Conservation (phyloP, 2,113 vertebrate species). For the Psilopsiagon aymara region DNA sequence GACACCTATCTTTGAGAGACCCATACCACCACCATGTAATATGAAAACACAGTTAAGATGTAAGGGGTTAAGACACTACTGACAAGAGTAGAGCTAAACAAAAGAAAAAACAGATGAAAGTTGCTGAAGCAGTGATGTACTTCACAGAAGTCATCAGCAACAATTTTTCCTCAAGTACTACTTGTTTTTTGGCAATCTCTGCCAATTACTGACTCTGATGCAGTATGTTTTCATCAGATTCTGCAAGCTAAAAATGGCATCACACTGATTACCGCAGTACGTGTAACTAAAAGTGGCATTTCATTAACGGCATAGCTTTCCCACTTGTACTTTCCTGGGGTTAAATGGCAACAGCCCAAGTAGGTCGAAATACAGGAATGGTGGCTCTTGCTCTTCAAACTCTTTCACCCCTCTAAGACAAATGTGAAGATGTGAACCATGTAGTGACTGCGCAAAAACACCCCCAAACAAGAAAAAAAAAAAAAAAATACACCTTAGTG, state of each 20-base stretch:
- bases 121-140: background rate
- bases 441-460: background rate
- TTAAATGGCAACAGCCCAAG: background rate
- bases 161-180: background rate
- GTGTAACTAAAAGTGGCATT: background rate
- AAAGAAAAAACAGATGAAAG: background rate
- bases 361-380: background rate
- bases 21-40: background rate
- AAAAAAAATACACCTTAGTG: background rate
- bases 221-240: background rate
- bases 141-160: background rate
- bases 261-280: background rate
- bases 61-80: background rate
- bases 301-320: background rate
- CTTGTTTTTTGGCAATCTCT: background rate
- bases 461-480: background rate
- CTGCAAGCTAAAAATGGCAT: background rate
- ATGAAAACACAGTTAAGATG: background rate
- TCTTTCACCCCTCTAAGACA: background rate
- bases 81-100: background rate
- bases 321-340: background rate
- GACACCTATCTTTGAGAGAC: background rate
- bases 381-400: background rate
- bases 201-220: background rate
- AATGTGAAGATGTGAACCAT: background rate